Conservation (phyloP, 2,113 vertebrate species). For the Paedocypris sp. region DNA sequence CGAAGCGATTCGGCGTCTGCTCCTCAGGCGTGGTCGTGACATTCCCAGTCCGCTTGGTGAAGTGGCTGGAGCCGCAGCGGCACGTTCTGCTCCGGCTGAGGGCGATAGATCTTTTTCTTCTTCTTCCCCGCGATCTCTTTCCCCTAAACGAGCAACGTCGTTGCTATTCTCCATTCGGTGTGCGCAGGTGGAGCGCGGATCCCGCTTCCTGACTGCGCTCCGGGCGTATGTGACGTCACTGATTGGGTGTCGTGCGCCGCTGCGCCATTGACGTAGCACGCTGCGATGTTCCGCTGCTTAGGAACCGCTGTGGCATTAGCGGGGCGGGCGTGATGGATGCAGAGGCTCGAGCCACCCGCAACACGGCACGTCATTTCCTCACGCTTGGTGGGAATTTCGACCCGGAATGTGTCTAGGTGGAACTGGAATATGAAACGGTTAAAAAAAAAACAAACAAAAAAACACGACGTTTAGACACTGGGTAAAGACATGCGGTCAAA, state of each 20-base stretch:
- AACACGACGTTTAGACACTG: not conserved
- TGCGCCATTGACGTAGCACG: slow-evolving; percentile 17
- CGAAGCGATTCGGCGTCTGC: not conserved
- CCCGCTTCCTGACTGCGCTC: not conserved
- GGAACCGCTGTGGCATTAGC: slow-evolving; percentile 15
- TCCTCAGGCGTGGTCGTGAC: not conserved
- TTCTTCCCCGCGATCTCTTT: slow-evolving; percentile 32
- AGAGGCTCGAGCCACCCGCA: too few relatives aligned
- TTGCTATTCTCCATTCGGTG: slow-evolving; percentile 18
- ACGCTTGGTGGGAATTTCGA: too few relatives aligned
- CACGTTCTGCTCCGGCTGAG: slow-evolving; percentile 37
- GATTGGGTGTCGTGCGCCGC: not conserved
- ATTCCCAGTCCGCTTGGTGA: not conserved
- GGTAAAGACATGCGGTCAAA: too few relatives aligned
- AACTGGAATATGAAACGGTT: not conserved
- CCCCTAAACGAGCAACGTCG: slow-evolving; percentile 22
- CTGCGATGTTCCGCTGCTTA: slow-evolving; percentile 12
- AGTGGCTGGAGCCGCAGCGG: slow-evolving; percentile 22
- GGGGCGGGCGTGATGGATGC: slow-evolving; percentile 3
- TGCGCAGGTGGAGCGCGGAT: not conserved
- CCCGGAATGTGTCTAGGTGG: too few relatives aligned
- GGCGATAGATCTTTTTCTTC: slow-evolving; percentile 33
- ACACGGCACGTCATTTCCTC: slow-evolving; percentile 31
- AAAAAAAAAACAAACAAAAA: not conserved
- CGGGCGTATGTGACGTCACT: slow-evolving; percentile 24